phyloP scores from a whole-genome alignment of 2,888 invertebrate species.

The Sipha maydis region DNA sequence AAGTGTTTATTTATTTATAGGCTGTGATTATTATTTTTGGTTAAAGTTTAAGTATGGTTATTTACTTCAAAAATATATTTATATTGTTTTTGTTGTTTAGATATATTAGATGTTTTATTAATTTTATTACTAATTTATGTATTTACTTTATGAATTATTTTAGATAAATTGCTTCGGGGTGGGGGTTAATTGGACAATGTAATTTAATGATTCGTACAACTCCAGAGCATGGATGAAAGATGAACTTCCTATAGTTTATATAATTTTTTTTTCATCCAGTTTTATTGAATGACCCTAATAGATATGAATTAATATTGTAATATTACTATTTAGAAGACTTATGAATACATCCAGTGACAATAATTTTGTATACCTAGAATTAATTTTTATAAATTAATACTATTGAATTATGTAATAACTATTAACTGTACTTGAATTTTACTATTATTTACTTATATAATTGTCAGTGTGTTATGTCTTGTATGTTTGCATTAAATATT shows the following conservation, averaged over 20 bases:
- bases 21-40: constrained; percentile 37
- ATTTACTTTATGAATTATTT: constrained; percentile 27
- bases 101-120: neutral
- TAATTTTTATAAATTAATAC: constrained; percentile 6
- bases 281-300: neutral
- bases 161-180: constrained; percentile 13
- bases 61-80: neutral
- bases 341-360: constrained; percentile 33
- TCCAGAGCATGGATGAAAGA: neutral
- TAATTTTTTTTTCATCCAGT: neutral
- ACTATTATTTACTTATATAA: neutral
- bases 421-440: neutral
- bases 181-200: neutral
- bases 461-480: neutral
- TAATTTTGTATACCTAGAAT: constrained; percentile 39
- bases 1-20: constrained; percentile 41
- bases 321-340: constrained; percentile 31
- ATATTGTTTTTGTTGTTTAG: neutral
- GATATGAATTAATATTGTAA: neutral
- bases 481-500: neutral
- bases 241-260: neutral
- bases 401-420: constrained; percentile 3
- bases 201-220: constrained; percentile 3
- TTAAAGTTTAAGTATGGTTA: neutral
- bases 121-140: constrained; percentile 10